Evolutionary conservation across 2,888 invertebrate genomes (phyloP).

Genomic region (Nezara viridula): DNA sequence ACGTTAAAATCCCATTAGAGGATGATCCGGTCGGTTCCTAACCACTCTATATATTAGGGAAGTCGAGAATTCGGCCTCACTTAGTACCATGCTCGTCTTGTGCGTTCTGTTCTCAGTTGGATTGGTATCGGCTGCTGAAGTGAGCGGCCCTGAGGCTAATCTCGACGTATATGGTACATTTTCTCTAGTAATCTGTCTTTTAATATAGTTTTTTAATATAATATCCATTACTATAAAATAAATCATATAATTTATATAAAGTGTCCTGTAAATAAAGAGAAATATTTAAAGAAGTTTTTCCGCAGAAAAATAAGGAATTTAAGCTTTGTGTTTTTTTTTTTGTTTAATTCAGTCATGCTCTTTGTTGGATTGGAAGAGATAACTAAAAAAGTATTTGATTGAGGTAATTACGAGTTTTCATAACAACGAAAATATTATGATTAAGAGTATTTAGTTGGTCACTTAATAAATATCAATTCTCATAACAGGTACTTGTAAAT

Average conservation of each 20-base stretch:
- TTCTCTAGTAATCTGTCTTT: background rate
- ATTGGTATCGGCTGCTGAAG: background rate
- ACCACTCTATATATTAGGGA: background rate
- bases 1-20: slow-evolving; percentile 8
- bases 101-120: background rate
- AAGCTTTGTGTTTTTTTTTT: too few species aligned
- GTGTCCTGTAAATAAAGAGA: too few species aligned
- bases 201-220: background rate
- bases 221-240: background rate
- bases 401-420: too few species aligned
- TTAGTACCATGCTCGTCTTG: background rate
- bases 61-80: background rate
- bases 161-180: background rate
- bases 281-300: too few species aligned
- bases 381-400: too few species aligned
- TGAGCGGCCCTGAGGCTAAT: background rate
- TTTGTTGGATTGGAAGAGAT: too few species aligned
- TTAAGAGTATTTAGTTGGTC: too few species aligned
- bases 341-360: too few species aligned
- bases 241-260: background rate
- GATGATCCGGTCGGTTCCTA: background rate
- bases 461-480: too few species aligned
- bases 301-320: too few species aligned
- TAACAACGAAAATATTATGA: too few species aligned
- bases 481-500: too few species aligned